A percentile compares a stretch with the other conserved stretches of the same genome.
Conservation (phyloP, 2,888 invertebrate species). For the Stegana nigrithorax region DNA sequence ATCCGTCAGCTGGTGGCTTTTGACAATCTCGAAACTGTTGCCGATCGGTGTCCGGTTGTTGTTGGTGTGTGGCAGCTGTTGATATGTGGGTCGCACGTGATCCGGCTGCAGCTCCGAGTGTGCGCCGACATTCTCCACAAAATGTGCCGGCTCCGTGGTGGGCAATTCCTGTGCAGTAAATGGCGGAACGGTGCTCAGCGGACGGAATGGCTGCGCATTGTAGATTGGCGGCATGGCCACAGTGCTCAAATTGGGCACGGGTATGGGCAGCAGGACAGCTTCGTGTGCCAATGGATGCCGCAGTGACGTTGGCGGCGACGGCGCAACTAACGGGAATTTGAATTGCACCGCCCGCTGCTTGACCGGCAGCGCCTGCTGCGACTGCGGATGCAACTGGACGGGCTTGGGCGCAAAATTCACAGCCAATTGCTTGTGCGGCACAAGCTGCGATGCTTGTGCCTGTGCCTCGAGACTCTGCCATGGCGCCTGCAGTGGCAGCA, state of each 20-base stretch:
- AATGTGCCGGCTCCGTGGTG: constrained; percentile 33
- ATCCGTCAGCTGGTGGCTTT: constrained; percentile 77
- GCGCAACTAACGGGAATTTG: constrained; percentile 34
- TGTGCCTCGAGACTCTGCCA: constrained; percentile 32
- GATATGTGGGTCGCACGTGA: constrained; percentile 24
- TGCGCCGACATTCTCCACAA: constrained; percentile 54
- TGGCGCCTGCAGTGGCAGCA: constrained; percentile 65
- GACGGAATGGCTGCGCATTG: constrained; percentile 72
- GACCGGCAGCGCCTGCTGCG: constrained; percentile 21
- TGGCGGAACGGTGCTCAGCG: constrained; percentile 37
- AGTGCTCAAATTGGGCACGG: constrained; percentile 75
- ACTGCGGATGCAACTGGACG: constrained; percentile 31
- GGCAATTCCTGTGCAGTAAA: constrained; percentile 63
- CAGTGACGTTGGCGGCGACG: constrained; percentile 26
- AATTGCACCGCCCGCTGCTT: constrained; percentile 44
- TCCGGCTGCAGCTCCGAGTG: constrained; percentile 58
- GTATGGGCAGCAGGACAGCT: constrained; percentile 69
- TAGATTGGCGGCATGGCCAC: constrained; percentile 75
- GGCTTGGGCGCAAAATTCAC: constrained; percentile 33
- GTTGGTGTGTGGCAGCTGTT: constrained; percentile 10
- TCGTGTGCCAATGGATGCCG: constrained; percentile 30
- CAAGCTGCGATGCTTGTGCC: constrained; percentile 39
- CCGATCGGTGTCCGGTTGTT: neutral
- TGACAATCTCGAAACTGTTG: constrained; percentile 64
- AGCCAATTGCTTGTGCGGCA: constrained; percentile 39